Evolutionary conservation across 64 coral and sea anemone genomes (phyloP), one percentile per base, ranked within the genome.

Genomic region (Catalaphyllia jardinei): DNA sequence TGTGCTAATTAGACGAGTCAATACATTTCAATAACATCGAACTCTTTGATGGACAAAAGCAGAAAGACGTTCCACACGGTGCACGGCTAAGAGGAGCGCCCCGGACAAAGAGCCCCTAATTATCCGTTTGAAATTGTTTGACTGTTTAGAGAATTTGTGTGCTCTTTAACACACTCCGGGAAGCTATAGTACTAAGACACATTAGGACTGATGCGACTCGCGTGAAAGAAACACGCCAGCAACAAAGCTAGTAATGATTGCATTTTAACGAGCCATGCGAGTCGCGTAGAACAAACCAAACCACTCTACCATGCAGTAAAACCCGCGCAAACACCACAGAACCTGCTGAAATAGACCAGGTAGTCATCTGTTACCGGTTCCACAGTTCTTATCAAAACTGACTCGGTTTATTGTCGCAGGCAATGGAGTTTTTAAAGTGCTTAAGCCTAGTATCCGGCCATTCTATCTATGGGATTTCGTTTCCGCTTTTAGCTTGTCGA

Each of bases 1-100:
- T 93, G 92, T 93, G 92, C 86, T 93, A 89, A 93, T 93, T 85
- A 89, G 71, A 78, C 31, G 33, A 77, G 79, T 93, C 72, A 93
- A 75, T 89, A 89, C 81, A 89, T 85, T 88, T 84, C 79, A 93
- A 93, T 83, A 93, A 89, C 79, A 69, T 51, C 55, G 55, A 72
- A 82, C 79, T 85, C 71, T 89, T 73, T 71, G 31, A 46, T 9
- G 27, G 77, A 85, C 92, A 93, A 89, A 60, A 25, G 35, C 16
- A 9, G 83, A 83, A 74, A 55, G 39, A 20, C 69, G 88, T 88
- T 72, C 52, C 87, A 93, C 75, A 29, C 52, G 60, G 87, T 73
- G 4, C 18, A 19, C 30, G 15, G 38, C 24, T 19, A 18, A 65
- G 77, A 67, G 64, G 17, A 63, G 76, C 57, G 42, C 72, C 74